These are phyloP conservation scores for Glandiceps talaboti DNA, from an alignment of 53 echinoderm and acorn worm species.

Conservation along the genomic window DNA sequence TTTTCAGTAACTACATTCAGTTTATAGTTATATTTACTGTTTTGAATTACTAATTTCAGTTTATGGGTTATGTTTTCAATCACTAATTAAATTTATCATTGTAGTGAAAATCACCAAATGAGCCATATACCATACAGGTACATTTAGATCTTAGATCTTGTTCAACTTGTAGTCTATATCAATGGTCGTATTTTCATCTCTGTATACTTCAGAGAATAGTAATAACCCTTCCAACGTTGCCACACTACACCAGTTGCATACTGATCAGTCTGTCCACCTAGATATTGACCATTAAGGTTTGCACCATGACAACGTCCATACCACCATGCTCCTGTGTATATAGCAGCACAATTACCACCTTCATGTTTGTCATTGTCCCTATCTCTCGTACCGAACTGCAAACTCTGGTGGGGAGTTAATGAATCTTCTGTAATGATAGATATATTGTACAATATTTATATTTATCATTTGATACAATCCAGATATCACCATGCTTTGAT, in stretches of 20 bases:
- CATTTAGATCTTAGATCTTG: no score
- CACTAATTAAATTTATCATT: no score
- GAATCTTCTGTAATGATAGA: constrained; percentile 36
- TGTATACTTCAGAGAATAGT: constrained; percentile 56
- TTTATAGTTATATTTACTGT: no score
- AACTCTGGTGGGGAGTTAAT: constrained; percentile 52
- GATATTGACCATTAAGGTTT: constrained; percentile 70
- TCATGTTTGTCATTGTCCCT: constrained; percentile 66
- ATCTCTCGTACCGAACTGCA: constrained; percentile 67
- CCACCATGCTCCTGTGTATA: constrained; percentile 81
- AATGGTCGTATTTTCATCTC: constrained; percentile 51
- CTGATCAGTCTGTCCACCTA: constrained; percentile 34
- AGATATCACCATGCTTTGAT: no score
- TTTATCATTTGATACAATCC: no score
- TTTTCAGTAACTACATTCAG: no score
- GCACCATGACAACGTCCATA: constrained; percentile 59
- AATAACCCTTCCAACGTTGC: constrained; percentile 62
- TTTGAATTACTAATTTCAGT: no score
- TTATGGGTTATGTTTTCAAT: no score
- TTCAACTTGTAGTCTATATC: no score
- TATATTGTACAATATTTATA: no score
- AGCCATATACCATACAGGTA: no score
- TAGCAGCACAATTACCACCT: constrained; percentile 65
- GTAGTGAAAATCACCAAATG: no score
- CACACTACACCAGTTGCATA: constrained; percentile 69